These are phyloP conservation scores for Melikaiella ostensackeni DNA, from an alignment of 2,888 invertebrate species.

Conservation along the genomic window DNA sequence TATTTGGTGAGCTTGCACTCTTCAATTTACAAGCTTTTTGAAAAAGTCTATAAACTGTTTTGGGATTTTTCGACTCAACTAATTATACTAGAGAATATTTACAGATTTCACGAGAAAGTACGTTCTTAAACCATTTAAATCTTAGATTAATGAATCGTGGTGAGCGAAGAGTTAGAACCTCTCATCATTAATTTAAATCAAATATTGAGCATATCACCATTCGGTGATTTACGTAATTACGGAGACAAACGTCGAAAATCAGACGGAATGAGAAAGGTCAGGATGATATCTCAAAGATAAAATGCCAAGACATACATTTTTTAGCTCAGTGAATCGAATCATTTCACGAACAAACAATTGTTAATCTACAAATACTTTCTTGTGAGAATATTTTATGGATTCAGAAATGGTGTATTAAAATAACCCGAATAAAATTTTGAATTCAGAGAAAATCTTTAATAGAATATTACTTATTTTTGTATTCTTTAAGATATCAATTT, in stretches of 20 bases:
- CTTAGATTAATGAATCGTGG: neutral
- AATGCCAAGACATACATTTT: neutral
- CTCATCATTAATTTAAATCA: conserved; percentile 14
- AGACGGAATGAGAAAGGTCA: conserved; percentile 13
- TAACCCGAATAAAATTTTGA: neutral
- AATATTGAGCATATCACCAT: conserved; percentile 29
- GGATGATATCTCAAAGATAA: conserved; percentile 6
- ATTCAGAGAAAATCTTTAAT: neutral
- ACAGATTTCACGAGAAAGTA: neutral
- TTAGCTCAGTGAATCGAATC: neutral
- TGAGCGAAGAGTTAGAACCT: neutral
- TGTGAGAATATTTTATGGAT: too few relatives aligned
- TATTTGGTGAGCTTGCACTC: neutral
- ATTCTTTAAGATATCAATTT: neutral
- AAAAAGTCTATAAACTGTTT: neutral
- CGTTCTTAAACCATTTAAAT: neutral
- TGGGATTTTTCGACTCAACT: neutral
- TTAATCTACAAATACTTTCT: neutral
- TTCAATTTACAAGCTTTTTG: neutral
- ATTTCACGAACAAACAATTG: neutral
- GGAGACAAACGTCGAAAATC: conserved; percentile 4
- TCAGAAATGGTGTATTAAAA: neutral
- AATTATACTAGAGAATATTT: neutral
- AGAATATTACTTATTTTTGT: neutral
- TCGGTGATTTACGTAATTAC: conserved; percentile 13